Conservation (phyloP, 2,888 invertebrate genomes). For the Cephus sareptanus region DNA sequence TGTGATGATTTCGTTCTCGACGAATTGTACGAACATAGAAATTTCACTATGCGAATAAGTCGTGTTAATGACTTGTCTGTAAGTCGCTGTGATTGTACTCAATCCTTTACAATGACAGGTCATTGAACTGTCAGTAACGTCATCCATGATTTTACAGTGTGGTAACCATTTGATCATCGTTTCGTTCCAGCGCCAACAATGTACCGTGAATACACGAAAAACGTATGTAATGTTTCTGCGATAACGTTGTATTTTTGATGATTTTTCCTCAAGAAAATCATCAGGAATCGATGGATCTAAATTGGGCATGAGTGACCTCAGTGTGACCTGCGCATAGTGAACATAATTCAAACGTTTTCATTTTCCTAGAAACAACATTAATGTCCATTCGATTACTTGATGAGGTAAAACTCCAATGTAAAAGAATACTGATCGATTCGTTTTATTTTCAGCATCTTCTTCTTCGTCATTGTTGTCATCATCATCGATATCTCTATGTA, state of each 20-base stretch:
- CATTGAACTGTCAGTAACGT: slow-evolving; percentile 11
- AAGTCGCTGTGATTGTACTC: slow-evolving; percentile 16
- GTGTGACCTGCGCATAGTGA: background rate
- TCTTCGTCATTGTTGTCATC: background rate
- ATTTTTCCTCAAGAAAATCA: slow-evolving; percentile 4
- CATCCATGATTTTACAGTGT: slow-evolving; percentile 13
- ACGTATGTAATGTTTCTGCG: slow-evolving; percentile 8
- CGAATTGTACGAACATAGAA: slow-evolving; percentile 3
- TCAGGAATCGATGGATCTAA: slow-evolving; percentile 11
- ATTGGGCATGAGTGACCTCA: slow-evolving; percentile 10
- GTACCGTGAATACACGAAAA: slow-evolving; percentile 13
- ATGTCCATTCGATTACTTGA: slow-evolving; percentile 6
- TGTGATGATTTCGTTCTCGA: slow-evolving; percentile 12
- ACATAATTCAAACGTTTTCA: background rate
- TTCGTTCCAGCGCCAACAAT: slow-evolving; percentile 17
- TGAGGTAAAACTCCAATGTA: slow-evolving; percentile 18
- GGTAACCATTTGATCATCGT: background rate
- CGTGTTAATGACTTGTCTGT: background rate
- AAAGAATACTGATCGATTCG: slow-evolving; percentile 6
- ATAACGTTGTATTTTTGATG: background rate
- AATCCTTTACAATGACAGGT: slow-evolving; percentile 15
- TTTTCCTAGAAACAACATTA: background rate
- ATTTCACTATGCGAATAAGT: background rate
- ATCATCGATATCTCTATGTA: background rate
- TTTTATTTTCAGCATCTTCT: background rate